These are phyloP conservation scores for Metallyticus violacea DNA, from an alignment of 2,888 invertebrate genomes.

Conservation along the genomic window DNA sequence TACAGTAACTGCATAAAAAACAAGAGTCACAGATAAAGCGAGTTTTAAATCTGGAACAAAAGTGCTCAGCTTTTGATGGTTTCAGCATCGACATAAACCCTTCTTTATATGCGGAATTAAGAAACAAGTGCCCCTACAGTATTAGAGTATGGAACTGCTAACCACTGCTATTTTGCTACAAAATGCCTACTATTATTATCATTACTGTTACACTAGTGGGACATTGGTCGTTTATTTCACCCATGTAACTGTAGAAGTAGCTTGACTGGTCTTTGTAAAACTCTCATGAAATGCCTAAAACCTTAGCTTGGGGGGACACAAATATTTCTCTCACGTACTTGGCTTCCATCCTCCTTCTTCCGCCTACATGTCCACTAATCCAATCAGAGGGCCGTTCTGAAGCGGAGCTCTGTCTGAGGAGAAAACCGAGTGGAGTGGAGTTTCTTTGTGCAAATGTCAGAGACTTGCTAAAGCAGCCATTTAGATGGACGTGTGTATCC, in stretches of 20 bases:
- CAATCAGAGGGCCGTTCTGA: background rate
- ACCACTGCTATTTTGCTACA: background rate
- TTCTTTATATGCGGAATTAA: too few relatives aligned
- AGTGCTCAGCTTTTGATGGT: too few relatives aligned
- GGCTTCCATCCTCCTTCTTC: background rate
- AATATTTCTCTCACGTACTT: background rate
- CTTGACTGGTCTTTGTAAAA: background rate
- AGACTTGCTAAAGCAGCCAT: background rate
- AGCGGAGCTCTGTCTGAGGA: background rate
- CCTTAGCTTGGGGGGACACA: background rate
- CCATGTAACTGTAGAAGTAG: background rate
- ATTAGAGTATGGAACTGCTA: background rate
- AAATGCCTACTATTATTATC: too few relatives aligned
- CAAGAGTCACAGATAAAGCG: too few relatives aligned
- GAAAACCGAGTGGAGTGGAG: background rate
- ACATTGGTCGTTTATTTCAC: too few relatives aligned
- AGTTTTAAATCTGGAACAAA: too few relatives aligned
- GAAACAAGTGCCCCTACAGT: too few relatives aligned
- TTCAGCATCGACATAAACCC: too few relatives aligned
- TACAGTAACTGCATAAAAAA: too few relatives aligned
- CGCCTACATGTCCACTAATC: background rate
- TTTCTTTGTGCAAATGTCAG: background rate
- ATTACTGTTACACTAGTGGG: too few relatives aligned
- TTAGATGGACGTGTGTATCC: background rate
- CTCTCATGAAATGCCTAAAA: background rate